Base-by-base conservation (phyloP, 1,140 invertebrate genomes). In the Plectrocnemia conspersa region DNA sequence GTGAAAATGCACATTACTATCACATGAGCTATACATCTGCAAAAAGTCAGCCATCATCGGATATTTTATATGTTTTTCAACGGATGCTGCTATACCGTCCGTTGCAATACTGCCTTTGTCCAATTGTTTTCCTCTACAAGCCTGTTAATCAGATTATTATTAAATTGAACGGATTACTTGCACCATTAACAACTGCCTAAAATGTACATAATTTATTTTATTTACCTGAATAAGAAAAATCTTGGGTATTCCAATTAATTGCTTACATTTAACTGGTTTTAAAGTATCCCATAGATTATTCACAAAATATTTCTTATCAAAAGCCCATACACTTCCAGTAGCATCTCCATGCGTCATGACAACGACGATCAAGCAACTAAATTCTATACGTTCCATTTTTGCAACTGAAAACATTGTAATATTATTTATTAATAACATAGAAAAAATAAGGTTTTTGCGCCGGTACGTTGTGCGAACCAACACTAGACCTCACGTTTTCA, bases 221-320 rank as follows among this genome's bases (percentile, higher is more conserved):
- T n/a, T n/a, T n/a, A n/a, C 47, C 35, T 50, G 47, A 38, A 50
- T 50, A 38, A 50, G 38, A 23, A 38, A 50, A 16, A 50, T 16
- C 27, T 50, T 50, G 3, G 47, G 47, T 24, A 50, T 25, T 15
- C 47, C 47, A 16, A 27, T 24, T 16, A 50, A 32, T 22, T 36
- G 11, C 3, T 33, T 33, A 38, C 47, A 50, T 24, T 11, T 24
- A 19, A 2, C 18, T 1, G 47, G 2, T 1, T n/a, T 50, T 2
- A 50, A 22, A 3, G 21, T 15, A n/a, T 50, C 47, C 47, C 47
- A 50, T 22, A 50, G 21, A 13, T 33, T n/a, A 16, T 38, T 25
- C 24, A 24, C 29, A 13, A 38, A 22, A 50, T 50, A 50, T 38
- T 38, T 16, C 10, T 23, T n/a, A 24, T 50, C 47, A 7, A 18